phyloP scores from a whole-genome alignment of 2,888 invertebrate genomes.

The Tenodera sinensis region DNA sequence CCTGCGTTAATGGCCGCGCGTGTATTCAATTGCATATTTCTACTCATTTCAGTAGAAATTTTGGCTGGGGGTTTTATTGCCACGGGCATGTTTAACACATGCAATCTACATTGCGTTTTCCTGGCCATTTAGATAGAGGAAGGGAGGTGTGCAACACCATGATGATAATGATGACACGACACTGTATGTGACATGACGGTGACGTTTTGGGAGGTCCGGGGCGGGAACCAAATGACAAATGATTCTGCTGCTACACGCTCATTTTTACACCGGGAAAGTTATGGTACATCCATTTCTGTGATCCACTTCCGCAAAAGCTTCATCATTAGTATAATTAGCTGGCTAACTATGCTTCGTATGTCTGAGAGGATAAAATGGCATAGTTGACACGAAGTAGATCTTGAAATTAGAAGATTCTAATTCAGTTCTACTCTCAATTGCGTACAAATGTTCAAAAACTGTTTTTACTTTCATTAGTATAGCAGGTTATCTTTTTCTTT shows the following conservation, averaged over 20 bases:
- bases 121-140: background rate
- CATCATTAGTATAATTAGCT: background rate
- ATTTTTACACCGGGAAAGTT: background rate
- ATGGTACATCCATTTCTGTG: background rate
- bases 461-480: too few relatives aligned
- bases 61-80: background rate
- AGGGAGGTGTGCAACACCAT: background rate
- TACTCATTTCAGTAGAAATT: background rate
- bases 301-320: background rate
- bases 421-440: too few relatives aligned
- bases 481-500: too few relatives aligned
- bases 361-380: too few relatives aligned
- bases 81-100: background rate
- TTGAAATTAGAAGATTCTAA: too few relatives aligned
- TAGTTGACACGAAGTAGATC: too few relatives aligned
- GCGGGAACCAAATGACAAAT: background rate
- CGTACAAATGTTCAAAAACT: too few relatives aligned
- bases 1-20: background rate
- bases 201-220: background rate
- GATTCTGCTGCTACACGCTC: background rate
- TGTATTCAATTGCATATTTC: background rate
- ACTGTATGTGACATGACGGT: background rate
- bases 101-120: background rate
- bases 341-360: too few relatives aligned
- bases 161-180: background rate